phyloP scores from a whole-genome alignment of 1,140 invertebrate species.

The Andricus grossulariae region DNA sequence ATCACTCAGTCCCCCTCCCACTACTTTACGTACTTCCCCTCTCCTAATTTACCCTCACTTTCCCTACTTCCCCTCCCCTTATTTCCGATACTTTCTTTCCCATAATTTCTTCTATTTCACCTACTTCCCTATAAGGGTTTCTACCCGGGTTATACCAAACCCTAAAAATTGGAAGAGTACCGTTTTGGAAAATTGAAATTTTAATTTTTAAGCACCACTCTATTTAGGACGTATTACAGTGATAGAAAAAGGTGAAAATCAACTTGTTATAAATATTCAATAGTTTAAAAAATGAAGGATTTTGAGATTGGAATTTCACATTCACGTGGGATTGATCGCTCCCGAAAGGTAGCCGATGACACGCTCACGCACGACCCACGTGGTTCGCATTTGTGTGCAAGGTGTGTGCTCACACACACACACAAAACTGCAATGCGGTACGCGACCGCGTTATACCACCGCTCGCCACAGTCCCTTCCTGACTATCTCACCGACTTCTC shows the following conservation, averaged over 20 bases:
- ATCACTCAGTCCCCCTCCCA: no score
- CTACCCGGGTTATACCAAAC: no score
- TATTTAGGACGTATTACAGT: no score
- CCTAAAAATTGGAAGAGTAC: no score
- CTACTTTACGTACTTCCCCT: no score
- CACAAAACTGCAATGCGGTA: conserved; percentile 52
- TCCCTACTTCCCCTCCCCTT: no score
- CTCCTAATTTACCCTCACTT: no score
- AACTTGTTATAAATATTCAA: conserved; percentile 20
- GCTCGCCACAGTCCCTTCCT: conserved; percentile 62
- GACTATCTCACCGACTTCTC: conserved; percentile 57
- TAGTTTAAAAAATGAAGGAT: background rate
- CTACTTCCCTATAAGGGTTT: no score
- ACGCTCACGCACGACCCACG: conserved; percentile 37
- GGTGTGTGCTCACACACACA: conserved; percentile 26
- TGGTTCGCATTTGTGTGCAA: conserved; percentile 42
- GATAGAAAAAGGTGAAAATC: background rate
- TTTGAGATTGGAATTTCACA: background rate
- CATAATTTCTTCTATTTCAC: no score
- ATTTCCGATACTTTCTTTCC: no score
- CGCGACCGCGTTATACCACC: conserved; percentile 60
- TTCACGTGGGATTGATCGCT: conserved; percentile 19
- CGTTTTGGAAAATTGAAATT: no score
- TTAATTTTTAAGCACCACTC: no score
- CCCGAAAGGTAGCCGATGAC: conserved; percentile 40